A percentile compares a stretch with the other conserved stretches of the same genome.
These are phyloP conservation scores for Danio aesculapii DNA, from an alignment of 2,797 vertebrate species.

Conservation along the genomic window DNA sequence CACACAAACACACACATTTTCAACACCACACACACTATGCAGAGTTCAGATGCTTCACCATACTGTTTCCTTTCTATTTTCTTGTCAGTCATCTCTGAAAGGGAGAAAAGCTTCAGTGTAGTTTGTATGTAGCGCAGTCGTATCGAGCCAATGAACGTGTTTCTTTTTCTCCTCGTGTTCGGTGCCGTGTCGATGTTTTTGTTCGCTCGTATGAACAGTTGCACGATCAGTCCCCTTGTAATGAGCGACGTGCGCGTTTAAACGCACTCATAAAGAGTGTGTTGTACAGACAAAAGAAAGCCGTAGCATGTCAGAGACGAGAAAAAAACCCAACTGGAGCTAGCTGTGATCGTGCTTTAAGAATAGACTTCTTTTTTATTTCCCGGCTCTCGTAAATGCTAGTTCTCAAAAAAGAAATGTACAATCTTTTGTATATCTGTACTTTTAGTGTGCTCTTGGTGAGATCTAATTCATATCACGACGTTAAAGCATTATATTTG, in stretches of 20 bases:
- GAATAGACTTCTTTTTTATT: constrained; percentile 14
- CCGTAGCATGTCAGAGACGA: constrained; percentile 20
- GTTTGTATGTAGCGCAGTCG: constrained; percentile 20
- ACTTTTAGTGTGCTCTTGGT: constrained; percentile 68
- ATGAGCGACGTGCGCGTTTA: not conserved
- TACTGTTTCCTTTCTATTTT: constrained; percentile 34
- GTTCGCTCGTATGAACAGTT: constrained; percentile 18
- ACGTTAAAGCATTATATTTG: constrained; percentile 72
- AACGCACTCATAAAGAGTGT: not conserved
- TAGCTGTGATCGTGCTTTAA: constrained; percentile 33
- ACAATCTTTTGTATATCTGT: constrained; percentile 67
- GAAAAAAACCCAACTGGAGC: constrained; percentile 6
- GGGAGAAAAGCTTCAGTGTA: constrained; percentile 18
- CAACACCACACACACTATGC: constrained; percentile 68
- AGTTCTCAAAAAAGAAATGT: constrained; percentile 66
- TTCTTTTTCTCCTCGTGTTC: constrained; percentile 33
- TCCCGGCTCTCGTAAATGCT: constrained; percentile 10
- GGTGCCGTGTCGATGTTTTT: constrained; percentile 34
- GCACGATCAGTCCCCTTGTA: constrained; percentile 20
- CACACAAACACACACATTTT: constrained; percentile 44
- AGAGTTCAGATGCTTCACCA: constrained; percentile 61
- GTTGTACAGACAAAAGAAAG: constrained; percentile 35
- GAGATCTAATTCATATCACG: constrained; percentile 66
- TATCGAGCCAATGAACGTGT: constrained; percentile 23
- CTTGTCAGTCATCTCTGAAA: constrained; percentile 33